Evolutionary conservation across 2,888 invertebrate genomes (phyloP), one percentile per base, ranked within the genome.

Genomic region (Tiliacea citrago): DNA sequence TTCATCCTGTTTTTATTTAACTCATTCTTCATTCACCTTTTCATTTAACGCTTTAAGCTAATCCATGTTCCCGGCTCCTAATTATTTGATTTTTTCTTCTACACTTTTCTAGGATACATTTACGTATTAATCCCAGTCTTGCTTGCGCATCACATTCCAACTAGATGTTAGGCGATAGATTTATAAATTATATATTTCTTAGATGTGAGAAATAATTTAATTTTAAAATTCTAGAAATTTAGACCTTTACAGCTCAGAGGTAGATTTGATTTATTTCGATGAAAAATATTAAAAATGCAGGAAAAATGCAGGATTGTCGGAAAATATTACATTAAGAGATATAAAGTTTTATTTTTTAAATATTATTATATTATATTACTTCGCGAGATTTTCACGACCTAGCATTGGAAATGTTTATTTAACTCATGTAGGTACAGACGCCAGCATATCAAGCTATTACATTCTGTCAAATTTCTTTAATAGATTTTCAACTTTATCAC

Each of bases 41-140:
- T 45, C 29, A n/a, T 67, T 65, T 53, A 68, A 57, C n/a, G 65
- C 51, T 77, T 68, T 77, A 81, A 80, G 81, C 81, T 81, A 71
- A 13, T 72, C n/a, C 49, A 57, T 68, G 57, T 73, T 73, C 29
- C 49, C 35, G 13, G n/a, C 13, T 77, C 16, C 24, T 47, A 63
- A 42, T 60, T 12, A 62, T 24, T 58, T 57, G 39, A 13, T 58
- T 8, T 9, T 68, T 74, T 18, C 18, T 47, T n/a, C 8, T 8
- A 42, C 4, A 39, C 1, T 10, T 49, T 63, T 55, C 7, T 8
- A 47, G 8, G 5, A 63, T n/a, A 53, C 8, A 18, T 24, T 8
- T 39, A 2, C 0, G 16, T 42, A 35, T 53, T 57, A 6, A 49
- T 60, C n/a, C 24, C 47, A 35, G 51, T 39, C n/a, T 73, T 62